Evolutionary conservation across 1,140 invertebrate genomes (phyloP).

Genomic region (Drosophila melanogaster): DNA sequence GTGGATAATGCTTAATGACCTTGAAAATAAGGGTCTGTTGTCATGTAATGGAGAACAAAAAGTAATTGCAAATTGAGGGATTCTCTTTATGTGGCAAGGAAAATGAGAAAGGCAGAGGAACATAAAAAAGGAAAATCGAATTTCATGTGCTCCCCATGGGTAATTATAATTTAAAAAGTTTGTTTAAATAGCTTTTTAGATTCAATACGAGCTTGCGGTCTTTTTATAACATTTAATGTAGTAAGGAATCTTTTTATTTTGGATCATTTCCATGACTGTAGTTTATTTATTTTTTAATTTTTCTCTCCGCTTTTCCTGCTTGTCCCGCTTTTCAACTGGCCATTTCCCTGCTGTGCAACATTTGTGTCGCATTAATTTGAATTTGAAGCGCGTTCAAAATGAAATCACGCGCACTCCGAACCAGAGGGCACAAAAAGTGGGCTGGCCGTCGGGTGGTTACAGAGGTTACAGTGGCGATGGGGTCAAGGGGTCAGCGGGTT

Average conservation of each 20-base stretch:
- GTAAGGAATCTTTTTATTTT: too few species aligned
- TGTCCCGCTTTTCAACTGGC: not conserved
- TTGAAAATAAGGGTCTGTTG: slow-evolving; percentile 9
- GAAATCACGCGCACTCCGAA: slow-evolving; percentile 51
- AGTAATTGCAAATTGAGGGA: slow-evolving; percentile 2
- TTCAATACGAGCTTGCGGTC: not conserved
- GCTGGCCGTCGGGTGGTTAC: too few species aligned
- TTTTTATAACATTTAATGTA: not conserved
- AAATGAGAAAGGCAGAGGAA: too few species aligned
- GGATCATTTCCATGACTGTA: too few species aligned
- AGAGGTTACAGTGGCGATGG: not conserved
- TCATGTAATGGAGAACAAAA: slow-evolving; percentile 4
- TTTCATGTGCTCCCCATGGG: not conserved
- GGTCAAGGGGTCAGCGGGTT: not conserved
- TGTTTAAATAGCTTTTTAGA: too few species aligned
- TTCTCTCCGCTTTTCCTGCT: not conserved
- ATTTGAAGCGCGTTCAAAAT: slow-evolving; percentile 71
- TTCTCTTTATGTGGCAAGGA: not conserved
- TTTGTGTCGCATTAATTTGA: slow-evolving; percentile 72
- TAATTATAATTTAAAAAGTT: not conserved
- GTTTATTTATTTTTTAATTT: not conserved
- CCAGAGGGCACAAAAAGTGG: not conserved
- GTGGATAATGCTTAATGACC: slow-evolving; percentile 32
- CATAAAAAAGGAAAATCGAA: not conserved
- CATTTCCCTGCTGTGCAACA: slow-evolving; percentile 25